phyloP scores from a whole-genome alignment of 2,797 vertebrate genomes.

The Pangasius larnaudii region DNA sequence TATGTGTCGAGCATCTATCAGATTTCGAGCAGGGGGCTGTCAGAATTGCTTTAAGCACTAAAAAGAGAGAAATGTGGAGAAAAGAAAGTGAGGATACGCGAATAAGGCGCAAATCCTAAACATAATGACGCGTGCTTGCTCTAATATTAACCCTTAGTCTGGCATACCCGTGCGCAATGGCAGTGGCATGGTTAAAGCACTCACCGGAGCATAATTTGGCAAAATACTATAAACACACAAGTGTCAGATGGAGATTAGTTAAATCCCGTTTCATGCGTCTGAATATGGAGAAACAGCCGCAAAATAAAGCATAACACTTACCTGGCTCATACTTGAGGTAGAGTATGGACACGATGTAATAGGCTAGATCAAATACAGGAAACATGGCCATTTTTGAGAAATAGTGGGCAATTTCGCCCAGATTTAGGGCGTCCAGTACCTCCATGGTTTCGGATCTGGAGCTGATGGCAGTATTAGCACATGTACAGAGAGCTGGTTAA shows the following conservation, averaged over 20 bases:
- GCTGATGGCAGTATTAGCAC: slow-evolving; percentile 28
- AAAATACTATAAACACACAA: neutral
- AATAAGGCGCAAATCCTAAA: neutral
- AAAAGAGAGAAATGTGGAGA: neutral
- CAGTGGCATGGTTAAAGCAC: neutral
- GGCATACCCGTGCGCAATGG: neutral
- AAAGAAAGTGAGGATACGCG: neutral
- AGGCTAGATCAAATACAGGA: slow-evolving; percentile 93
- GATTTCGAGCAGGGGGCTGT: slow-evolving; percentile 66
- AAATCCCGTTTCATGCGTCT: neutral
- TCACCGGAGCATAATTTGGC: neutral
- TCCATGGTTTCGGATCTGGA: slow-evolving; percentile 75
- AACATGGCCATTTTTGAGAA: slow-evolving; percentile 94
- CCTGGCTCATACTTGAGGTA: slow-evolving; percentile 98
- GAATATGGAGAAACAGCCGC: neutral
- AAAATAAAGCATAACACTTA: slow-evolving; percentile 66
- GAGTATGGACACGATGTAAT: slow-evolving; percentile 95
- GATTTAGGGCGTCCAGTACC: slow-evolving; percentile 81
- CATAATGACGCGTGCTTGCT: neutral
- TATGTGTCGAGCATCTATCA: slow-evolving; percentile 71
- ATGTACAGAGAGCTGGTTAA: slow-evolving; percentile 31
- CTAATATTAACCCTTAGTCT: neutral
- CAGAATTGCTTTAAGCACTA: slow-evolving; percentile 12
- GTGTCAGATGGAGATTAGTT: neutral
- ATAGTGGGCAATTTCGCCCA: slow-evolving; percentile 85